Evolutionary conservation across 2,113 vertebrate species (phyloP).

Genomic region (Aspiorhynchus laticeps): DNA sequence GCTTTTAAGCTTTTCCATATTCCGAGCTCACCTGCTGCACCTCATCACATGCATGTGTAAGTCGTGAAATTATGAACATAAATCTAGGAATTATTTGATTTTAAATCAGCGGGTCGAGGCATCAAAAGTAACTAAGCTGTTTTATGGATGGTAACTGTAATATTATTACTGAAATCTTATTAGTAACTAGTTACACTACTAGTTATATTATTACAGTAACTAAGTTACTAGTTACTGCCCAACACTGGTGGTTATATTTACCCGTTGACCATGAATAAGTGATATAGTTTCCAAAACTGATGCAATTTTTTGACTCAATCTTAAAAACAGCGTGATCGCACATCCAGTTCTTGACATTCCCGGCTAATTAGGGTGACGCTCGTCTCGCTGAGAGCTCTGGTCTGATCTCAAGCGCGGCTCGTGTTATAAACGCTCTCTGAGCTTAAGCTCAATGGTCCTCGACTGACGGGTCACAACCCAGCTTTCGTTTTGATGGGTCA

Average conservation of each 20-base stretch:
- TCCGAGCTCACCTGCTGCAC: too few species aligned
- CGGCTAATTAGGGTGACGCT: conserved; percentile 3
- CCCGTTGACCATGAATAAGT: conserved; percentile 23
- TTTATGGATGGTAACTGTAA: too few species aligned
- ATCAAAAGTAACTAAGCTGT: too few species aligned
- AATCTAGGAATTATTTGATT: too few species aligned
- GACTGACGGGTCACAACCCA: background rate
- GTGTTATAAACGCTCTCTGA: background rate
- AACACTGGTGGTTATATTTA: conserved; percentile 37
- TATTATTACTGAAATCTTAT: too few species aligned
- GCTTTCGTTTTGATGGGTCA: background rate
- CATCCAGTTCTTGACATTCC: conserved; percentile 18
- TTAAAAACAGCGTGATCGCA: background rate
- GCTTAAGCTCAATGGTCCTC: background rate
- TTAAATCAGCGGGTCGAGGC: too few species aligned
- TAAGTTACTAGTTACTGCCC: too few species aligned
- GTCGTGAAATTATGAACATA: too few species aligned
- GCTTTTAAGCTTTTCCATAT: too few species aligned
- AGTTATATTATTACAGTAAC: too few species aligned
- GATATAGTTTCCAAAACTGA: conserved; percentile 38
- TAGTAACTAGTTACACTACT: too few species aligned
- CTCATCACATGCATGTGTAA: too few species aligned
- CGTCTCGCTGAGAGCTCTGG: background rate
- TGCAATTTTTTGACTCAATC: conserved; percentile 43
- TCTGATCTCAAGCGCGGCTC: background rate